Evolutionary conservation across 2,888 invertebrate genomes (phyloP), one percentile per base, ranked within the genome.

Genomic region (Ennomos quercinarius): DNA sequence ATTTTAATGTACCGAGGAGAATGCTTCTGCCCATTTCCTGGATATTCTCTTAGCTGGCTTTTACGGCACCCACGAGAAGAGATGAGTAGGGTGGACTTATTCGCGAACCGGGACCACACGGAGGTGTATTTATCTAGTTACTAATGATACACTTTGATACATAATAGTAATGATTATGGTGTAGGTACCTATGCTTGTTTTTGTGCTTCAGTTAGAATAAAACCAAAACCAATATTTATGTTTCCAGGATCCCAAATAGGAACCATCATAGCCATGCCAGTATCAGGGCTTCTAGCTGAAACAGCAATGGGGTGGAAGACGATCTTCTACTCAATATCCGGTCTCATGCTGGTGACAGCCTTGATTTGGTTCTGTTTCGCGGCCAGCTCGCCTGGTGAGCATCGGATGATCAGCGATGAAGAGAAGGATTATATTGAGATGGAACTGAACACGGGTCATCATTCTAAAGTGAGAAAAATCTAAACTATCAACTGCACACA

Each of bases 291-390:
- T 0, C 82, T 97, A 4, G 94, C 95, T 0, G 93, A 86, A 1
- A 89, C 90, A 0, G 73, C 65, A 0, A 73, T 92, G 40, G 96
- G 96, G 1, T 96, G 96, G 96, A 95, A 95, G 39, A 92, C 94
- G 57, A 94, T 95, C 17, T 96, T 96, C 78, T 96, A 96, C 73
- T 75, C 91, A 0, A 93, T 95, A 41, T 94, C 95, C 0, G 87
- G 80, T 0, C 72, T 93, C 0, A 92, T 94, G 55, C 81, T 95
- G n/a, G 0, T 91, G 0, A 94, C 94, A 79, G 84, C 93, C 0
- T 68, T 88, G 0, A 46, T 93, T 1, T 96, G 95, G 93, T 86
- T 91, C 61, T 83, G 87, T 49, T 87, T 91, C 41, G 92, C 95
- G 0, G 93, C 94, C 6, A 95, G 95, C 71, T 86, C 93, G 0